Conservation (phyloP, 2,797 vertebrate species). For the Myiotriccus ornatus region DNA sequence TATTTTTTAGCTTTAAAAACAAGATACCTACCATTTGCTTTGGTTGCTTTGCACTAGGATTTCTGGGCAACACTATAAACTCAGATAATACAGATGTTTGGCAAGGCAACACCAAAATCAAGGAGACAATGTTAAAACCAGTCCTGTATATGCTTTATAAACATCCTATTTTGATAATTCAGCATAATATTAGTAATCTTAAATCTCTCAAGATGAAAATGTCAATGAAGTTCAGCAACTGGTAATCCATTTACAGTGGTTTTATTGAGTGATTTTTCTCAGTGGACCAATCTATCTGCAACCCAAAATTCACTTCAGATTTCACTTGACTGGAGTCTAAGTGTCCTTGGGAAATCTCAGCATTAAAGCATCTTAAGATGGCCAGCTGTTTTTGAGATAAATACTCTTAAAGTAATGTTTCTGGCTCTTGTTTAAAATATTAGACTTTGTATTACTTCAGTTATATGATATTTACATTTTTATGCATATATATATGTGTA, state of each 20-base stretch:
- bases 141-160: not conserved
- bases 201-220: not conserved
- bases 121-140: not conserved
- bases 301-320: constrained; percentile 3
- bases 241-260: not conserved
- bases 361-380: not conserved
- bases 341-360: not conserved
- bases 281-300: not conserved
- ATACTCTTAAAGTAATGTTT: not conserved
- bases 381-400: not conserved
- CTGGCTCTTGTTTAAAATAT: not conserved
- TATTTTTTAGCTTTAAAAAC: not conserved
- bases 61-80: not conserved
- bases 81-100: not conserved
- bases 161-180: not conserved
- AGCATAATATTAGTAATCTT: not conserved
- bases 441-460: not conserved
- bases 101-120: not conserved
- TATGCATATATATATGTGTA: no score
- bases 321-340: not conserved
- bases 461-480: not conserved
- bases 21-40: not conserved
- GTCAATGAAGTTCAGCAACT: not conserved
- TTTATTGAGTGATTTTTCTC: constrained; percentile 5
- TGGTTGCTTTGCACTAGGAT: not conserved